These are phyloP conservation scores for Petrophora chlorosata DNA, from an alignment of 2,888 invertebrate genomes.

Conservation along the genomic window DNA sequence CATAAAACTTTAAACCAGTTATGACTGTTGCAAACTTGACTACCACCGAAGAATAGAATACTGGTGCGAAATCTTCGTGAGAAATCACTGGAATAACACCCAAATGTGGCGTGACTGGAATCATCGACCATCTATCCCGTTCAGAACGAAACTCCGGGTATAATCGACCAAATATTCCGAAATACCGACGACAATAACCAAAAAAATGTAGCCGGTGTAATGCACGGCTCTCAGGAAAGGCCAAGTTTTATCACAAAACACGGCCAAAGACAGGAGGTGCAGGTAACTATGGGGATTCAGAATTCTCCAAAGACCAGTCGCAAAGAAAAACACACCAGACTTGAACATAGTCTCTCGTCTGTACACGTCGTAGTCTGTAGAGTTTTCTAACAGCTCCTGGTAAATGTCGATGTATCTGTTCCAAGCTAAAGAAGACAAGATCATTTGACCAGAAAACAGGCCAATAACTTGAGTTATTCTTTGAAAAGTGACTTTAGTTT, in stretches of 20 bases:
- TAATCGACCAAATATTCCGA: constrained; percentile 87
- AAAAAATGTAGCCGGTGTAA: constrained; percentile 87
- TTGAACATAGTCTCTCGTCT: constrained; percentile 84
- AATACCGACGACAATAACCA: constrained; percentile 86
- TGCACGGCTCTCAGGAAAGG: constrained; percentile 88
- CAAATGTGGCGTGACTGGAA: constrained; percentile 4
- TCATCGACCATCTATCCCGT: constrained; percentile 47
- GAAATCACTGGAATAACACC: constrained; percentile 9
- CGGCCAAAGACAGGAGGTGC: constrained; percentile 88
- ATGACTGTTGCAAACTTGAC: constrained; percentile 1
- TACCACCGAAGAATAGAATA: not conserved
- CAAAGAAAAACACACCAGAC: constrained; percentile 89
- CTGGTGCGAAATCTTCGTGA: constrained; percentile 1
- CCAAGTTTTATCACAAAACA: constrained; percentile 93
- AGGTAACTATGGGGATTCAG: constrained; percentile 91
- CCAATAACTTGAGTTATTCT: constrained; percentile 86
- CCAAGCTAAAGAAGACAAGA: constrained; percentile 91
- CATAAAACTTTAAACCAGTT: too few relatives aligned
- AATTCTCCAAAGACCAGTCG: constrained; percentile 90
- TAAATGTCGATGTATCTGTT: constrained; percentile 92
- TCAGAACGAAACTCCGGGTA: constrained; percentile 53
- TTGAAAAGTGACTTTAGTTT: constrained; percentile 87
- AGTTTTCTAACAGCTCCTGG: constrained; percentile 89
- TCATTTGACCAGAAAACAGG: constrained; percentile 87
- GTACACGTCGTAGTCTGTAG: constrained; percentile 75